Evolutionary conservation across 2,797 vertebrate genomes (phyloP).

Genomic region (Scomberomorus guttatus): DNA sequence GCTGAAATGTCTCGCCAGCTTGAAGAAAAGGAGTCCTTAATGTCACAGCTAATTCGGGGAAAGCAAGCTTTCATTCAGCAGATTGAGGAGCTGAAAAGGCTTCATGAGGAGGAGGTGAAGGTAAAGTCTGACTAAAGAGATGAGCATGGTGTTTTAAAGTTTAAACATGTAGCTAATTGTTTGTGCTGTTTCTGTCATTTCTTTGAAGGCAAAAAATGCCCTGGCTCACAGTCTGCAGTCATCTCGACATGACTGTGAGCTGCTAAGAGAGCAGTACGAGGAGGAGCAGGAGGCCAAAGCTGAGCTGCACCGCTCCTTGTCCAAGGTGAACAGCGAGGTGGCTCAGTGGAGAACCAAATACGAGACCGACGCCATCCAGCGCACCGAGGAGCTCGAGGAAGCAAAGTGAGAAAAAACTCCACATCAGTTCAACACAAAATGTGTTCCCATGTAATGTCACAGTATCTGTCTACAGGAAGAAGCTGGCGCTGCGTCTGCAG

Average conservation of each 20-base stretch:
- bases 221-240: conserved; percentile 87
- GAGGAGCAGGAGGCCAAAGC: conserved; percentile 86
- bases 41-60: conserved; percentile 83
- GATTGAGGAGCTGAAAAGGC: conserved; percentile 86
- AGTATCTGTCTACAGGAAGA: conserved; percentile 80
- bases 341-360: conserved; percentile 88
- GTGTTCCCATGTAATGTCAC: background rate
- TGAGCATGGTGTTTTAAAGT: fast-evolving
- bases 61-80: conserved; percentile 83
- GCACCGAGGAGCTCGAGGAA: conserved; percentile 86
- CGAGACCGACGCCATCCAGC: conserved; percentile 86
- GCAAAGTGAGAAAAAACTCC: conserved; percentile 77
- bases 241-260: conserved; percentile 87
- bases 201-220: conserved; percentile 83
- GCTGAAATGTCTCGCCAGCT: conserved; percentile 83
- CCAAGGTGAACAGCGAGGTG: conserved; percentile 87
- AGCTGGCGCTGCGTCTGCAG: conserved; percentile 88
- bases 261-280: conserved; percentile 86
- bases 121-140: conserved; percentile 10
- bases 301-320: conserved; percentile 83
- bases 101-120: conserved; percentile 74
- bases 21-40: conserved; percentile 83
- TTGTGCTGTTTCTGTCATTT: background rate
- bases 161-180: background rate
- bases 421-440: background rate